Evolutionary conservation across 2,888 invertebrate species (phyloP).

Genomic region (Pardosa pseudoannulata): DNA sequence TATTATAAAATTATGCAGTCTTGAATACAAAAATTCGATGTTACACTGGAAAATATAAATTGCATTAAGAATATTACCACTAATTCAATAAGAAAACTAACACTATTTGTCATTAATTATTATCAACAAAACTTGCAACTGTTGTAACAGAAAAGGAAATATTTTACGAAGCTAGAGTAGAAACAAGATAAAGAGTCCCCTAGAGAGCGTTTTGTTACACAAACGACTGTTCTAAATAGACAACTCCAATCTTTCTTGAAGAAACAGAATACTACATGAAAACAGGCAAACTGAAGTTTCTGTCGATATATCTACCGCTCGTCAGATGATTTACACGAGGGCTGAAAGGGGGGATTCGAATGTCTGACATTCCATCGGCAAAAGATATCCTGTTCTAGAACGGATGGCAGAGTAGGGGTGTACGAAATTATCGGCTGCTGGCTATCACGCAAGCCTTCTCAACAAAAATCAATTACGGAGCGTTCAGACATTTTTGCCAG

Average conservation of each 20-base stretch:
- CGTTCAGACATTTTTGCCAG: constrained; percentile 1
- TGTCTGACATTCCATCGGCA: neutral
- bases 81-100: too few relatives aligned
- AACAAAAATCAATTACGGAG: neutral
- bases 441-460: constrained; percentile 1
- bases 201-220: constrained; percentile 4
- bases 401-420: constrained; percentile 7
- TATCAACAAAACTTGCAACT: neutral
- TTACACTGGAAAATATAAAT: too few relatives aligned
- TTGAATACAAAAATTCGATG: too few relatives aligned
- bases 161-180: neutral
- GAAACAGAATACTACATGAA: neutral
- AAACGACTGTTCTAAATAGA: neutral
- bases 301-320: constrained; percentile 10
- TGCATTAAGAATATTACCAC: too few relatives aligned
- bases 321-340: constrained; percentile 7
- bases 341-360: neutral
- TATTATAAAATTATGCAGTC: too few relatives aligned
- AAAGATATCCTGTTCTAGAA: neutral
- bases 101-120: too few relatives aligned
- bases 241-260: neutral
- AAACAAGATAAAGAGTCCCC: neutral
- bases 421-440: constrained; percentile 7
- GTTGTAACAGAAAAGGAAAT: neutral
- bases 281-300: neutral